A percentile compares a stretch with the other conserved stretches of the same genome.
These are phyloP conservation scores for silkworm (Bombyx mori) DNA, from an alignment of 1,140 invertebrate species.

Conservation along the genomic window ASM3026992v2 NC_085129.1:9373001-9373500, in stretches of 20 bases:
- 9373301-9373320: constrained; percentile 48
- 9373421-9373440: too few species aligned
- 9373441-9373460: too few species aligned
- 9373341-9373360: constrained; percentile 44
- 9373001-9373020: too few species aligned
- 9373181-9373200: background rate
- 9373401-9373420: too few species aligned
- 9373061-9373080: too few species aligned
- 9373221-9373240: background rate
- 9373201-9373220: constrained; percentile 2
- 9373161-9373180: constrained; percentile 1
- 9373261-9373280: constrained; percentile 2
- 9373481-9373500: too few species aligned
- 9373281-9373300: constrained; percentile 26
- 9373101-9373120: too few species aligned
- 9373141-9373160: background rate
- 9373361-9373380: constrained; percentile 58
- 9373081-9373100: too few species aligned
- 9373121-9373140: background rate
- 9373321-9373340: constrained; percentile 64
- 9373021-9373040: too few species aligned
- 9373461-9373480: too few species aligned
- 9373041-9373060: too few species aligned
- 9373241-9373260: background rate
- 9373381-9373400: constrained; percentile 23